Conservation (phyloP, 1,140 invertebrate genomes). For the Paramacrobiotus metropolitanus region DNA sequence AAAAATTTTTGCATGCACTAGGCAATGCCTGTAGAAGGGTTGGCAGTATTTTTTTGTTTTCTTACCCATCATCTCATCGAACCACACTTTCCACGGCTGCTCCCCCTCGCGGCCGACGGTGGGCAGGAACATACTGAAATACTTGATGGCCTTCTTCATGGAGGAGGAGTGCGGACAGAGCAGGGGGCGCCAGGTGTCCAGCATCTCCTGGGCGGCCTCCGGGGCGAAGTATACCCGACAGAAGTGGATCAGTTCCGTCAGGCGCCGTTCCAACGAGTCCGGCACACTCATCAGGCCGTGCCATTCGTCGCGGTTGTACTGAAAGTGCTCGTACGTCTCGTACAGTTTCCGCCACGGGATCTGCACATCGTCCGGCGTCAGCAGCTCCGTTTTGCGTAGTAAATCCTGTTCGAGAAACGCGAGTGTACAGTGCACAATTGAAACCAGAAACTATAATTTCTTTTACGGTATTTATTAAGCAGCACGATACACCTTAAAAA, state of each 20-base stretch:
- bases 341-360: slow-evolving; percentile 68
- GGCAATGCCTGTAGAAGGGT: too few species aligned
- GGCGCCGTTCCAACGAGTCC: background rate
- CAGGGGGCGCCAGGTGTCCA: slow-evolving; percentile 52
- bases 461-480: too few species aligned
- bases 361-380: slow-evolving; percentile 49
- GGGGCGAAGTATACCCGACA: background rate
- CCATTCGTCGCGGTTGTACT: background rate
- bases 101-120: slow-evolving; percentile 36
- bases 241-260: background rate
- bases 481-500: too few species aligned
- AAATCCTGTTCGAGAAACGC: too few species aligned
- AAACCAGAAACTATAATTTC: too few species aligned
- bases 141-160: slow-evolving; percentile 33
- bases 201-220: slow-evolving; percentile 55
- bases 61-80: slow-evolving; percentile 56
- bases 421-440: too few species aligned
- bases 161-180: slow-evolving; percentile 39
- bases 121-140: slow-evolving; percentile 50
- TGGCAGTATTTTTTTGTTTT: too few species aligned
- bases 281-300: background rate
- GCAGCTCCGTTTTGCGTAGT: slow-evolving; percentile 44
- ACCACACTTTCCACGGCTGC: slow-evolving; percentile 39
- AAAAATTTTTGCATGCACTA: too few species aligned
- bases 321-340: slow-evolving; percentile 30